Percentiles rank a stretch among this genome's conserved stretches.
These are phyloP conservation scores for Heliothis subflexa DNA, from an alignment of 1,140 invertebrate genomes.

Conservation along the genomic window DNA sequence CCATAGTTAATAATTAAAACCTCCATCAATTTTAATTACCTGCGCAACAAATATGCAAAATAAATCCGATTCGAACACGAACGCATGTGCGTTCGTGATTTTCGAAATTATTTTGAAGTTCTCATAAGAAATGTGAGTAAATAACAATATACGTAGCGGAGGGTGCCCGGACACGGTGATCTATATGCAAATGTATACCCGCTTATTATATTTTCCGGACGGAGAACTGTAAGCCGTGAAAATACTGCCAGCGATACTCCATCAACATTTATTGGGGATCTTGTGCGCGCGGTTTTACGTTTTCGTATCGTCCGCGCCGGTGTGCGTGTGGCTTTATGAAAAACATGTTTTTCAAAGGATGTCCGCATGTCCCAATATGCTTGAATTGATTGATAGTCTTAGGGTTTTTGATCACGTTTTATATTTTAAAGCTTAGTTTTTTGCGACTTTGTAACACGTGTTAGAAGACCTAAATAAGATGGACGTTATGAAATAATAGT, in stretches of 20 bases:
- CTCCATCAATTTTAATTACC: conserved; percentile 43
- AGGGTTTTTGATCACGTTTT: conserved; percentile 17
- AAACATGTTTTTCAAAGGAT: conserved; percentile 49
- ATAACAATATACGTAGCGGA: conserved; percentile 58
- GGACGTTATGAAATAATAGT: not conserved
- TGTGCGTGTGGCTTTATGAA: conserved; percentile 48
- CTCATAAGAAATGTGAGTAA: conserved; percentile 60
- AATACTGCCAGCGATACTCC: conserved; percentile 71
- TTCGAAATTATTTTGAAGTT: conserved; percentile 53
- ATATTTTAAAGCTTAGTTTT: conserved; percentile 2
- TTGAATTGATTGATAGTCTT: conserved; percentile 50
- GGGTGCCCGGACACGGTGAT: conserved; percentile 74
- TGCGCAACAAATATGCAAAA: conserved; percentile 49
- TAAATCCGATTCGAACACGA: conserved; percentile 48
- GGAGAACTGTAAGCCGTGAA: conserved; percentile 69
- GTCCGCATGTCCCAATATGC: conserved; percentile 43
- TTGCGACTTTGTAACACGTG: not conserved
- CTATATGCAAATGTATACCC: conserved; percentile 84
- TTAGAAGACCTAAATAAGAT: not conserved
- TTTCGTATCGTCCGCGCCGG: conserved; percentile 7
- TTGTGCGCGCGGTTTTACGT: conserved; percentile 43
- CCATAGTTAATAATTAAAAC: conserved; percentile 30
- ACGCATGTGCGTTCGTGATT: conserved; percentile 42
- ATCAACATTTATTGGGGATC: conserved; percentile 68
- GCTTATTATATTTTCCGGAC: conserved; percentile 82